Evolutionary conservation across 2,888 invertebrate species (phyloP).

Genomic region (Xestia c-nigrum): DNA sequence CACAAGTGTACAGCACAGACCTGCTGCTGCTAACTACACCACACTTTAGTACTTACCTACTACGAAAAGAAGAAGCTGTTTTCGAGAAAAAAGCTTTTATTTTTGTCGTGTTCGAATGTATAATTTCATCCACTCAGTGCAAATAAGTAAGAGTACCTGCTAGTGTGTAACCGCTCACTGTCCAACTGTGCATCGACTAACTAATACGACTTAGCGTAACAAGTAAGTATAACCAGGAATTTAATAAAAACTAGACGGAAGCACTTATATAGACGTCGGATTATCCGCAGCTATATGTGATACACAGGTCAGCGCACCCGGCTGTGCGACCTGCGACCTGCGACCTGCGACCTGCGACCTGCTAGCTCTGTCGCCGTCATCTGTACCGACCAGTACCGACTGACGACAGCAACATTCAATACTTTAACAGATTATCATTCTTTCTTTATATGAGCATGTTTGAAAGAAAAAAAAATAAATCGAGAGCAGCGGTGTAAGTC

Average conservation of each 20-base stretch:
- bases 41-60: background rate
- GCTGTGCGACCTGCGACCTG: background rate
- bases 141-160: background rate
- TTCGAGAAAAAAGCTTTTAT: background rate
- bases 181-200: background rate
- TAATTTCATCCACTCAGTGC: background rate
- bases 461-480: too few species aligned
- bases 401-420: background rate
- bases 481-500: too few species aligned
- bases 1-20: too few species aligned
- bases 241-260: background rate
- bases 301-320: background rate
- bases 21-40: background rate
- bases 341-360: too few species aligned
- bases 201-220: background rate
- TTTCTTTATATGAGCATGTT: too few species aligned
- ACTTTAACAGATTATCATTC: background rate
- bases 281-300: background rate
- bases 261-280: slow-evolving; percentile 4
- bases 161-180: too few species aligned
- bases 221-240: background rate
- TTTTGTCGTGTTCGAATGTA: background rate
- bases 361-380: background rate
- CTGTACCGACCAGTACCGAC: background rate
- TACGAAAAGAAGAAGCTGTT: background rate